Evolutionary conservation across 2,888 invertebrate genomes (phyloP), one percentile per base, ranked within the genome.

Genomic region (Ennomos fuscantarius): DNA sequence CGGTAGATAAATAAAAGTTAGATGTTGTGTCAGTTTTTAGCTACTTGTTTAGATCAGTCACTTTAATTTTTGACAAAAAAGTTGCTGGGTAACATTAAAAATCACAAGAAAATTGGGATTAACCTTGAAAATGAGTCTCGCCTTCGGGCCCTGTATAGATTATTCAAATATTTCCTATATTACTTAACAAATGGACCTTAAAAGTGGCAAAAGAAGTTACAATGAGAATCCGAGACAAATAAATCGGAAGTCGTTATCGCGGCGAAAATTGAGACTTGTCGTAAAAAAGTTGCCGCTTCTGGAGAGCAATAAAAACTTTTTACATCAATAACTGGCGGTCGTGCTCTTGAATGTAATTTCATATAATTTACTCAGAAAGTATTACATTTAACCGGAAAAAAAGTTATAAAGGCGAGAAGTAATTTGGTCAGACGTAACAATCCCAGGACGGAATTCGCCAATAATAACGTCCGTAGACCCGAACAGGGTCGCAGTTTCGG

Each of bases 381-480:
- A 66, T 64, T 65, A 51, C 56, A 61, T 60, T 49, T 64, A 50
- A 61, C 62, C 59, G 70, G 71, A 73, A 74, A 71, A n/a, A 72
- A 70, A 24, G 67, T 72, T 73, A 68, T 59, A 62, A 64, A 56
- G 60, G 62, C 60, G 64, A 66, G 68, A 74, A 73, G 69, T 72
- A 73, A 74, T 72, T 76, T 55, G 50, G 66, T 71, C 70, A 51
- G 65, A 72, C 69, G 60, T 64, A 70, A 72, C 62, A 60, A 66
- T 55, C 61, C 61, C 53, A 63, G 65, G 59, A 56, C 51, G 62
- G 60, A 62, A 62, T 67, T 53, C 57, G 44, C 69, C 63, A 73
- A 75, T 79, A 79, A 76, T 73, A 77, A 79, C 67, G 74, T 73
- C 62, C 60, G 65, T 58, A 48, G 66, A 60, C 70, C 54, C 62